Evolutionary conservation across 2,113 vertebrate genomes (phyloP).

Genomic region (Petrocephalus microphthalmus): DNA sequence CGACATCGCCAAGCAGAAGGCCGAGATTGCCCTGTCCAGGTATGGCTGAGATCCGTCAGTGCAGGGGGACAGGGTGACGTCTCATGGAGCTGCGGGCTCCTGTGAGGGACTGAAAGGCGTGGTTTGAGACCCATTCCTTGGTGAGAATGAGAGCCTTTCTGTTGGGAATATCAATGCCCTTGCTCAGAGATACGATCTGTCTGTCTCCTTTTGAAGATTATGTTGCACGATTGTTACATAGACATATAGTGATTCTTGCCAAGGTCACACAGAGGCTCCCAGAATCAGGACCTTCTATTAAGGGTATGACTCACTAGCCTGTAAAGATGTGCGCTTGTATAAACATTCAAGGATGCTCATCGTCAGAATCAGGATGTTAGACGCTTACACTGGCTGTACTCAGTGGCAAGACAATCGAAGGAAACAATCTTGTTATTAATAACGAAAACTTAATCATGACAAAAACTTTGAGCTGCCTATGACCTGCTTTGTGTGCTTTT

Average conservation of each 20-base stretch:
- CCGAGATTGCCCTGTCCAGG: conserved; percentile 93
- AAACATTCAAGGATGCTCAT: neutral
- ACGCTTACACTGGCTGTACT: neutral
- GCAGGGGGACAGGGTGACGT: too few species aligned
- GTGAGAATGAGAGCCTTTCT: neutral
- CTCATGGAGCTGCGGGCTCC: neutral
- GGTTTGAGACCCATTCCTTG: neutral
- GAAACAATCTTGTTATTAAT: neutral
- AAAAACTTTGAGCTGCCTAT: neutral
- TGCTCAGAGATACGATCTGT: neutral
- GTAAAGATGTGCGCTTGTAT: neutral
- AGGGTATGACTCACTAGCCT: neutral
- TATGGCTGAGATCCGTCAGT: conserved; percentile 53
- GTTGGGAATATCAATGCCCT: neutral
- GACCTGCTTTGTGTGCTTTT: neutral
- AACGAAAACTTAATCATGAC: neutral
- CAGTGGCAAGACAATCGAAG: neutral
- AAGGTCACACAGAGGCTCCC: neutral
- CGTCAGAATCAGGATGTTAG: neutral
- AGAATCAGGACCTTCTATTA: neutral
- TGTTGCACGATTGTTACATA: neutral
- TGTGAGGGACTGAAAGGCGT: neutral
- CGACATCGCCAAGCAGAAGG: conserved; percentile 94
- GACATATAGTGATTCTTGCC: neutral
- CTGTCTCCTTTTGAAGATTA: neutral